Conservation (phyloP, 2,113 vertebrate species). For the Pungitius pungitius region DNA sequence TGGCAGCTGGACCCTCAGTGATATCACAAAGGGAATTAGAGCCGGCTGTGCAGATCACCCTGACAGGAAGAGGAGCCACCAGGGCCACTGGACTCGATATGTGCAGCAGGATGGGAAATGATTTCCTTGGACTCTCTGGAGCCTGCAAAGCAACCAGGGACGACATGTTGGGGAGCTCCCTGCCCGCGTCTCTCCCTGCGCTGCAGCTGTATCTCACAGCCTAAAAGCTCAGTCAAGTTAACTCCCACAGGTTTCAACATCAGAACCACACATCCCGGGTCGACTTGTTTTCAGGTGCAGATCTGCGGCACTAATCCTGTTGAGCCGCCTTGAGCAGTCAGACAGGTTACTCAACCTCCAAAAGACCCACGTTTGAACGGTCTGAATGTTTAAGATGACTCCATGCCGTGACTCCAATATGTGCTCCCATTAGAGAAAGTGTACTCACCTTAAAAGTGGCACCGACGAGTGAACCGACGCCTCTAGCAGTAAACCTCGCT, state of each 20-base stretch:
- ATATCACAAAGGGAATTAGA: constrained; percentile 71
- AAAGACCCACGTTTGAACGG: neutral
- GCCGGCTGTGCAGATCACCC: constrained; percentile 58
- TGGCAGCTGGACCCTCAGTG: constrained; percentile 41
- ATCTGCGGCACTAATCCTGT: constrained; percentile 37
- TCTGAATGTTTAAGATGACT: constrained; percentile 4
- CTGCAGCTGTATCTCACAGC: constrained; percentile 18
- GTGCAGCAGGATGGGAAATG: constrained; percentile 25
- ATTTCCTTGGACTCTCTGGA: constrained; percentile 24
- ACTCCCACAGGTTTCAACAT: constrained; percentile 31
- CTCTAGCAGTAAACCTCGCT: constrained; percentile 43
- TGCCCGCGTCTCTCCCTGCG: constrained; percentile 12
- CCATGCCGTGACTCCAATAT: constrained; percentile 4
- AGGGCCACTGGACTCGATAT: constrained; percentile 9
- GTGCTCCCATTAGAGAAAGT: constrained; percentile 18
- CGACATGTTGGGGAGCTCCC: constrained; percentile 49
- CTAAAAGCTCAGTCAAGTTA: neutral
- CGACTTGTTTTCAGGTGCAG: constrained; percentile 33
- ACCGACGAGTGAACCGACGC: constrained; percentile 47
- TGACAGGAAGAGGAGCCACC: constrained; percentile 52
- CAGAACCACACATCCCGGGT: constrained; percentile 18
- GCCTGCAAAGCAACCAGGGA: neutral
- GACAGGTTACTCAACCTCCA: constrained; percentile 59
- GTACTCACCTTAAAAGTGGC: constrained; percentile 67
- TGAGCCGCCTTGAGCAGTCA: constrained; percentile 40